Conservation (phyloP, 2,888 invertebrate genomes). For the Lochmaea capreae region DNA sequence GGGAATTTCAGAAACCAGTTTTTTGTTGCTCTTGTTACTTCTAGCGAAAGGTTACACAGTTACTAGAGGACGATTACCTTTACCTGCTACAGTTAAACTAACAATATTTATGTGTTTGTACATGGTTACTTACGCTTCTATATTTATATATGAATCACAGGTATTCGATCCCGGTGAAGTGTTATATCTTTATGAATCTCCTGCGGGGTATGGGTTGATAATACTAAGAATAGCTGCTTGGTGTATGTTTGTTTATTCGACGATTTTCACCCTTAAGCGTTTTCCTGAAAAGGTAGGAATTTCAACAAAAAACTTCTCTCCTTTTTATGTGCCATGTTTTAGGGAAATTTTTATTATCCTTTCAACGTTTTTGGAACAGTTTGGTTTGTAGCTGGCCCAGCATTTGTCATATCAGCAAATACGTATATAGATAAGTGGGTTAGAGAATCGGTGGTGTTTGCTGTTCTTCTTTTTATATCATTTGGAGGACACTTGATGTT, state of each 20-base stretch:
- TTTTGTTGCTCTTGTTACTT: conserved; percentile 81
- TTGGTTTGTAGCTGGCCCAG: conserved; percentile 88
- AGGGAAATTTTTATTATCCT: conserved; percentile 83
- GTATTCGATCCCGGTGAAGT: conserved; percentile 94
- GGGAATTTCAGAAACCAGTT: conserved; percentile 79
- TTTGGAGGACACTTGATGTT: conserved; percentile 75
- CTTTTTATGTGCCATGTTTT: conserved; percentile 46
- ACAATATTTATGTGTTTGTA: conserved; percentile 85
- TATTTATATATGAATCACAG: conserved; percentile 85
- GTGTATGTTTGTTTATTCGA: conserved; percentile 80
- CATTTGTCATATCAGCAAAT: conserved; percentile 82
- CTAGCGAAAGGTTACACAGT: conserved; percentile 93
- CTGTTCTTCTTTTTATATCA: conserved; percentile 72
- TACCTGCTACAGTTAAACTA: conserved; percentile 79
- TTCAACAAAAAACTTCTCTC: background rate
- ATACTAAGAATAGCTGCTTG: conserved; percentile 82
- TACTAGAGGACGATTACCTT: conserved; percentile 83
- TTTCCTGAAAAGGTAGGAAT: conserved; percentile 80
- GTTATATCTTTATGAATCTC: conserved; percentile 89
- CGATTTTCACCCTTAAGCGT: conserved; percentile 81
- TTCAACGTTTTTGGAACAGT: conserved; percentile 85
- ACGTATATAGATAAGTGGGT: conserved; percentile 85
- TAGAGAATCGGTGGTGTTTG: conserved; percentile 78
- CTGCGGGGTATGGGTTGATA: conserved; percentile 87
- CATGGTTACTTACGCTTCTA: conserved; percentile 76